These are phyloP conservation scores for Thamnaconus septentrionalis DNA, from an alignment of 2,113 vertebrate species.

Conservation along the genomic window DNA sequence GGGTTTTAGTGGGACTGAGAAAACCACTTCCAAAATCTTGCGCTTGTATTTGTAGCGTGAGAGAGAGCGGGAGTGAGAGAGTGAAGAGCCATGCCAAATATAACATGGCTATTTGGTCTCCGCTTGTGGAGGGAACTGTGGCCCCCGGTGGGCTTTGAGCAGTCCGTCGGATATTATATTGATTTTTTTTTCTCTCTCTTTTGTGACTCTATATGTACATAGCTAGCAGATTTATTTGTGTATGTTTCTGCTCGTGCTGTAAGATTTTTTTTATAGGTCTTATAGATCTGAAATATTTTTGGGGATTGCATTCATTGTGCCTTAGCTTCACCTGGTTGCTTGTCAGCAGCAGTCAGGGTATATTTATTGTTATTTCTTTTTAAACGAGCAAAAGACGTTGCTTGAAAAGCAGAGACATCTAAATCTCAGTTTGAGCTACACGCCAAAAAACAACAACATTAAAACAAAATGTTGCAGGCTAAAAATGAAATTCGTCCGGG, in stretches of 20 bases:
- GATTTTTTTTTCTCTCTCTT: slow-evolving; percentile 39
- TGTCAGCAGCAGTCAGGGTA: slow-evolving; percentile 32
- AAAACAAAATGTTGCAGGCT: too few relatives aligned
- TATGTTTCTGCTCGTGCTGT: slow-evolving; percentile 60
- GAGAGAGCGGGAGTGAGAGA: slow-evolving; percentile 55
- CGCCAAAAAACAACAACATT: too few relatives aligned
- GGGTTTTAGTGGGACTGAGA: slow-evolving; percentile 48
- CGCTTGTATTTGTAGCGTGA: slow-evolving; percentile 69
- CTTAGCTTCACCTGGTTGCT: slow-evolving; percentile 36
- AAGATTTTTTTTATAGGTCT: slow-evolving; percentile 73
- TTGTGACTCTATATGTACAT: slow-evolving; percentile 57
- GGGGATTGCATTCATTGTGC: slow-evolving; percentile 44
- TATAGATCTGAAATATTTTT: slow-evolving; percentile 76
- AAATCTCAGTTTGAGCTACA: too few relatives aligned
- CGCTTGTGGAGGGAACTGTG: slow-evolving; percentile 71
- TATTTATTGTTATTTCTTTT: slow-evolving; percentile 58
- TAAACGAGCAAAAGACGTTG: too few relatives aligned
- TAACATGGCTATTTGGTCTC: slow-evolving; percentile 71
- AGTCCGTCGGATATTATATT: slow-evolving; percentile 66
- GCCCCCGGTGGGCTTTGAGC: slow-evolving; percentile 75
- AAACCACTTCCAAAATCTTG: slow-evolving; percentile 49
- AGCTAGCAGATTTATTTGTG: slow-evolving; percentile 9
- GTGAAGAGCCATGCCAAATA: slow-evolving; percentile 64
- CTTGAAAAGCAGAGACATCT: too few relatives aligned
- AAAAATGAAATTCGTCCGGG: too few relatives aligned